phyloP scores from a whole-genome alignment of 2,113 vertebrate species.

The Pseudopipra pipra region DNA sequence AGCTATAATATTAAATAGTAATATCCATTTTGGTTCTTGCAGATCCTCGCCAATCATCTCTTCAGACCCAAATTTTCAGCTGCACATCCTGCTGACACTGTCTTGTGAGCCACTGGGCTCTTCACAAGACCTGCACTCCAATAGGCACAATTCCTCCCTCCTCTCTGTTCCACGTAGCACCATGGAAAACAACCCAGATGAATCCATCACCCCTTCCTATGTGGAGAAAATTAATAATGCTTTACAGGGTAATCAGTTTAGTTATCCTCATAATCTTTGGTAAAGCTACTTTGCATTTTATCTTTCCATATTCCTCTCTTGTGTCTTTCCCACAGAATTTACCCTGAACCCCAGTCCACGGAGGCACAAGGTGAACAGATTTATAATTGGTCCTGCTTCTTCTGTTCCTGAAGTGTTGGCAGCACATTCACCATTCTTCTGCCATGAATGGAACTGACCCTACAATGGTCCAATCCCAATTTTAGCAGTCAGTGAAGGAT shows the following conservation, averaged over 20 bases:
- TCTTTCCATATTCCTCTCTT: not conserved
- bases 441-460: not conserved
- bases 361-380: not conserved
- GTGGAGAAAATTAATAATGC: not conserved
- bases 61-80: not conserved
- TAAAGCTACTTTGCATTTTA: not conserved
- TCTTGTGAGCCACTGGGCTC: not conserved
- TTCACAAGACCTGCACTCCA: not conserved
- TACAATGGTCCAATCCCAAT: not conserved
- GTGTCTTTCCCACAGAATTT: not conserved
- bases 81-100: not conserved
- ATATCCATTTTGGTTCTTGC: not conserved
- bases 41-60: not conserved
- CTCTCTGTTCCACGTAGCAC: not conserved
- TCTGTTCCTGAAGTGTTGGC: not conserved
- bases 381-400: not conserved
- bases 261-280: not conserved
- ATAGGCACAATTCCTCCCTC: not conserved
- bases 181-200: not conserved
- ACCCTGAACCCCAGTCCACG: not conserved
- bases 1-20: not conserved
- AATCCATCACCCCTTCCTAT: not conserved
- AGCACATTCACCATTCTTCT: not conserved
- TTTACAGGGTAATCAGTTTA: not conserved
- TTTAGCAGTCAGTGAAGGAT: not conserved